Evolutionary conservation across 2,113 vertebrate species (phyloP).

Genomic region (Meleagris gallopavo): DNA sequence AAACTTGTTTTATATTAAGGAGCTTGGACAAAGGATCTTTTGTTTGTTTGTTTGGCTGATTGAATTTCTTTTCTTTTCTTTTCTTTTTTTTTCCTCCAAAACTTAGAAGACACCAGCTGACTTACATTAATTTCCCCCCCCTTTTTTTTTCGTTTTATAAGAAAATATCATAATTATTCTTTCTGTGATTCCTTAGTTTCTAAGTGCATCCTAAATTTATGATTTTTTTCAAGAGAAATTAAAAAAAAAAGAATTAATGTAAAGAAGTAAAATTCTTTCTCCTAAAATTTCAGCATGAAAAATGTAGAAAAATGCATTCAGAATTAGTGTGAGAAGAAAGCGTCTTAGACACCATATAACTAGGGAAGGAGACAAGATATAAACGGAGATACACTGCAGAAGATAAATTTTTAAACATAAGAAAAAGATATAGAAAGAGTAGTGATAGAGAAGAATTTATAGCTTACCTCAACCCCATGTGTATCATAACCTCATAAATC

Average conservation of each 20-base stretch:
- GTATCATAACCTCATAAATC: neutral
- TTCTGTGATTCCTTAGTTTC: neutral
- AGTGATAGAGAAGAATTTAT: neutral
- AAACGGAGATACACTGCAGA: neutral
- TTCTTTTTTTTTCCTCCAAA: neutral
- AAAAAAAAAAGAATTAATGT: neutral
- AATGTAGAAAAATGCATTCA: neutral
- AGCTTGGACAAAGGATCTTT: constrained; percentile 24
- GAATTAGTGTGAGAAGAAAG: neutral
- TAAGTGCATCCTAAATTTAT: neutral
- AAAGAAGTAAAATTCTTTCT: neutral
- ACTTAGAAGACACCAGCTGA: neutral
- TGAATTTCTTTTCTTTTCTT: neutral
- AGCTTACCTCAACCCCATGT: neutral
- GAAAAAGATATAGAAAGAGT: neutral
- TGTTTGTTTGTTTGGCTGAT: neutral
- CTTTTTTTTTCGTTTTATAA: neutral
- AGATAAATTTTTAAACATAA: neutral
- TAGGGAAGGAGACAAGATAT: neutral
- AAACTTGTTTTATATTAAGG: constrained; percentile 43
- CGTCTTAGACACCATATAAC: neutral
- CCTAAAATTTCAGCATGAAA: neutral
- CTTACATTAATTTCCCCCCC: neutral
- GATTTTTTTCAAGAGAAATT: neutral
- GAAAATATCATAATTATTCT: neutral